These are phyloP conservation scores for Blastobasis lacticolella DNA, from an alignment of 2,888 invertebrate genomes.

Conservation along the genomic window DNA sequence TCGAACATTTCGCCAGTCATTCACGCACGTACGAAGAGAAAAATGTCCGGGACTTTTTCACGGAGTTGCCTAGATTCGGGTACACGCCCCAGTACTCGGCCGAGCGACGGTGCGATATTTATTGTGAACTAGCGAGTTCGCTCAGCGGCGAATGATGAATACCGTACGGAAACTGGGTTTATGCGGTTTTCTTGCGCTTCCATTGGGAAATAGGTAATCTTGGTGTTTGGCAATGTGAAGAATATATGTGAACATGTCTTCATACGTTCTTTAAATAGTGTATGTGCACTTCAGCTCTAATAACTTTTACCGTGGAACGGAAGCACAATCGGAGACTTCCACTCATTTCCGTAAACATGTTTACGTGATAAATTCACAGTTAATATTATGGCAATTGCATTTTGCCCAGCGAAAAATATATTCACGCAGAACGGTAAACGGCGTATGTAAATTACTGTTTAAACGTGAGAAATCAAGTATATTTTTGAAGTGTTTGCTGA, in stretches of 20 bases:
- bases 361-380: no score
- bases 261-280: no score
- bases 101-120: conserved; percentile 19
- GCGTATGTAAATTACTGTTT: not conserved
- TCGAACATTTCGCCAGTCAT: conserved; percentile 13
- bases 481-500: not conserved
- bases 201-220: no score
- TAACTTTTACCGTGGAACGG: no score
- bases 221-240: no score
- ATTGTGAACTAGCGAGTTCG: conserved; percentile 17
- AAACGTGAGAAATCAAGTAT: not conserved
- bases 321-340: no score
- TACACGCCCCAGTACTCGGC: conserved; percentile 17
- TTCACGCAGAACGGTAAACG: conserved; percentile 4
- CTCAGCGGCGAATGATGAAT: conserved; percentile 7
- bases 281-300: no score
- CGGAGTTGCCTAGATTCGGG: conserved; percentile 18
- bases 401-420: no score
- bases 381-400: no score
- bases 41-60: conserved; percentile 39
- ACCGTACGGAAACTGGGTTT: not conserved
- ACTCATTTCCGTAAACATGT: no score
- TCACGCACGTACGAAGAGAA: conserved; percentile 43
- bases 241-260: no score
- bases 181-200: no score